Conservation (phyloP, 2,888 invertebrate species). For the Panopea generosa region DNA sequence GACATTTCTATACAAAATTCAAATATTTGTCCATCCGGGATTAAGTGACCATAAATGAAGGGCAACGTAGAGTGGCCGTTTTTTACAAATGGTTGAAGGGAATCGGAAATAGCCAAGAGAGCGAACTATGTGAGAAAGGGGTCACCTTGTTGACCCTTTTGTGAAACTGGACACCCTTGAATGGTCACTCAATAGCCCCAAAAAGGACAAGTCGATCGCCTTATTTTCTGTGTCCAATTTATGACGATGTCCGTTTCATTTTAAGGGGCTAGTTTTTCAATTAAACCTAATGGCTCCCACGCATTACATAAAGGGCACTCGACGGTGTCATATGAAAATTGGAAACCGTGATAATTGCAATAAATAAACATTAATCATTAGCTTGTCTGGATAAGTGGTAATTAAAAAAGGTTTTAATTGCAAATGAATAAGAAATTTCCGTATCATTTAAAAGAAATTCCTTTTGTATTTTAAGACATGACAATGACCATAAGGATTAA, state of each 20-base stretch:
- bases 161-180: conserved; percentile 51
- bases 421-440: no score
- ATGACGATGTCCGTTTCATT: conserved; percentile 23
- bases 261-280: conserved; percentile 8
- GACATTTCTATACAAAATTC: conserved; percentile 5
- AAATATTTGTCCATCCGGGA: conserved; percentile 7
- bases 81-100: not conserved
- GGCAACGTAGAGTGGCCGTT: no score
- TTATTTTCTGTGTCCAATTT: conserved; percentile 47
- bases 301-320: no score
- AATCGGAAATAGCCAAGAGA: conserved; percentile 26
- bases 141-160: conserved; percentile 51
- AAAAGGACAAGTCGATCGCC: conserved; percentile 31
- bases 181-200: conserved; percentile 50
- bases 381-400: no score
- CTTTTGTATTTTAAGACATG: no score
- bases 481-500: no score
- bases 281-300: conserved; percentile 27
- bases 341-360: no score
- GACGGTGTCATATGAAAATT: no score
- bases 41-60: not conserved
- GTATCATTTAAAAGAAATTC: no score
- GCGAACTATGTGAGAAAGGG: conserved; percentile 39
- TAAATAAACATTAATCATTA: no score
- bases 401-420: no score